Evolutionary conservation across 2,113 vertebrate species (phyloP).

Genomic region (Aphyosemion australe): DNA sequence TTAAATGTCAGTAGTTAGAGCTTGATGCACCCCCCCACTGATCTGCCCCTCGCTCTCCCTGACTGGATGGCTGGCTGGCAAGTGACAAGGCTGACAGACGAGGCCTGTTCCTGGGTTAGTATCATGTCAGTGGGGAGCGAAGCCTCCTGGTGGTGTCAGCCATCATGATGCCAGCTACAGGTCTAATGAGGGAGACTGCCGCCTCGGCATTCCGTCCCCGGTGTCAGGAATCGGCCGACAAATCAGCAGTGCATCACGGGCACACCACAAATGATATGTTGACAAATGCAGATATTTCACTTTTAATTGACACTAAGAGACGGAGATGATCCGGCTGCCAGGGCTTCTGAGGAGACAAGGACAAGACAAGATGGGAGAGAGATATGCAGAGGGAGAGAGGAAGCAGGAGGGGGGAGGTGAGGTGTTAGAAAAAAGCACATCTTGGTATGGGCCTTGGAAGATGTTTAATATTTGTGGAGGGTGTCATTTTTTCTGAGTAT

Average conservation of each 20-base stretch:
- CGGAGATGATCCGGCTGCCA: constrained; percentile 80
- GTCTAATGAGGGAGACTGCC: constrained; percentile 96
- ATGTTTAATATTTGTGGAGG: constrained; percentile 73
- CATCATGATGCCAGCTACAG: constrained; percentile 78
- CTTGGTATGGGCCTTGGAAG: constrained; percentile 66
- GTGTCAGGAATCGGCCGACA: constrained; percentile 91
- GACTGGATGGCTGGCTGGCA: constrained; percentile 83
- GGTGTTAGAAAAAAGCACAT: constrained; percentile 52
- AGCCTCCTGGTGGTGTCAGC: constrained; percentile 81
- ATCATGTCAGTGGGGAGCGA: constrained; percentile 84
- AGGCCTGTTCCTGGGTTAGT: constrained; percentile 91
- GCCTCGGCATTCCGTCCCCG: constrained; percentile 82
- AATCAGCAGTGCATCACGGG: constrained; percentile 89
- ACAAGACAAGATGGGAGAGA: constrained; percentile 65
- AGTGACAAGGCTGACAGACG: constrained; percentile 85
- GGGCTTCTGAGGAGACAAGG: constrained; percentile 77
- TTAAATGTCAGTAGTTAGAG: too few relatives aligned
- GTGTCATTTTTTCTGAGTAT: constrained; percentile 65
- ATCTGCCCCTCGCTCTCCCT: constrained; percentile 55
- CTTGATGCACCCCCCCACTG: too few relatives aligned
- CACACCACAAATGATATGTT: constrained; percentile 90
- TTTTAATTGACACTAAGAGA: constrained; percentile 99
- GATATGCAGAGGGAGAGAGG: constrained; percentile 26
- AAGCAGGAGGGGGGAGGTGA: constrained; percentile 15
- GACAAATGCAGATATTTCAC: constrained; percentile 99